A percentile compares a stretch with the other conserved stretches of the same genome.
phyloP scores from a whole-genome alignment of 2,888 invertebrate species.

The Drosophila anomelani region DNA sequence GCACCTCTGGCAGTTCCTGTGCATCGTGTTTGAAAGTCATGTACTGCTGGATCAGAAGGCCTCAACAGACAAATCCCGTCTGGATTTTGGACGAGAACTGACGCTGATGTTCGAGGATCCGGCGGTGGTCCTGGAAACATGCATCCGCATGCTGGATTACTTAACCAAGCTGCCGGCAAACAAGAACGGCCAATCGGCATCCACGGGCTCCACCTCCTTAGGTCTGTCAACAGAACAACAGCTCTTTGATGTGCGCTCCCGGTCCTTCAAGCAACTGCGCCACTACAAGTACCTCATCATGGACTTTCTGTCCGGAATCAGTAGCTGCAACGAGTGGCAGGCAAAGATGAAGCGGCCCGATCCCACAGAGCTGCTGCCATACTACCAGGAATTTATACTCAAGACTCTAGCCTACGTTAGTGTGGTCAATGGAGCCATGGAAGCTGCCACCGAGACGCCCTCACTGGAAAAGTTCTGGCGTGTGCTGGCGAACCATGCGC shows the following conservation, averaged over 20 bases:
- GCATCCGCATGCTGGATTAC: constrained; percentile 88
- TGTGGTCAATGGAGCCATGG: constrained; percentile 87
- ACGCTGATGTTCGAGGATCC: constrained; percentile 88
- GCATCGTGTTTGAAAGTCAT: constrained; percentile 90
- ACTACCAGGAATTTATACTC: constrained; percentile 90
- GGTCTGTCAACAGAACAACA: constrained; percentile 62
- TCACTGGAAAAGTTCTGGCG: constrained; percentile 91
- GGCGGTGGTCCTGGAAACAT: constrained; percentile 87
- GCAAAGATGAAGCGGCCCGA: constrained; percentile 88
- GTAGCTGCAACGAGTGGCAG: constrained; percentile 89
- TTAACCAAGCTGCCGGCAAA: constrained; percentile 89
- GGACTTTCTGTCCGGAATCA: constrained; percentile 89
- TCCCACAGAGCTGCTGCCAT: constrained; percentile 86
- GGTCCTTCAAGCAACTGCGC: constrained; percentile 90
- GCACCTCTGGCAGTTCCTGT: constrained; percentile 90
- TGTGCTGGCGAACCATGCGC: constrained; percentile 91
- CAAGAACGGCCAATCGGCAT: constrained; percentile 74
- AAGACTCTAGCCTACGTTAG: constrained; percentile 89
- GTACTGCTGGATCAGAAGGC: constrained; percentile 86
- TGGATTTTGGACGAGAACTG: constrained; percentile 89
- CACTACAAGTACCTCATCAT: constrained; percentile 93
- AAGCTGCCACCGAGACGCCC: constrained; percentile 84
- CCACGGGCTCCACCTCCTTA: constrained; percentile 49
- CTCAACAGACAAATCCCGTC: constrained; percentile 84
- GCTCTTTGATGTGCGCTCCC: constrained; percentile 88